Evolutionary conservation across 2,113 vertebrate species (phyloP).

Genomic region (Reinhardtius hippoglossoides): DNA sequence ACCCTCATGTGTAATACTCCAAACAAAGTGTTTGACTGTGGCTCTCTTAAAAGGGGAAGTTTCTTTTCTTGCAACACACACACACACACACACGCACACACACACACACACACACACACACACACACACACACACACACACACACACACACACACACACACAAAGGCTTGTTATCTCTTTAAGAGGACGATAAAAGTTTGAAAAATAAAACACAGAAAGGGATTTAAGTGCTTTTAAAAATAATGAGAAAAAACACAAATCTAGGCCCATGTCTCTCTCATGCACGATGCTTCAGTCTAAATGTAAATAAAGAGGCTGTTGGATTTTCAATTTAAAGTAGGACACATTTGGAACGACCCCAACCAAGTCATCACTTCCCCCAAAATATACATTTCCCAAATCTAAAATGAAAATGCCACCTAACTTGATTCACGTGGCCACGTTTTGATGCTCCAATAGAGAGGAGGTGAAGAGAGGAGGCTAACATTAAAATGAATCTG

Average conservation of each 20-base stretch:
- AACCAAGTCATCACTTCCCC: background rate
- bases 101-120: constrained; percentile 13
- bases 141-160: background rate
- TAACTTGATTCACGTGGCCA: background rate
- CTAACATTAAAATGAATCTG: constrained; percentile 41
- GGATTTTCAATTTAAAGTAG: constrained; percentile 6
- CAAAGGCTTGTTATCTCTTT: constrained; percentile 9
- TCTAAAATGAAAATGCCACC: background rate
- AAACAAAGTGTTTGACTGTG: constrained; percentile 39
- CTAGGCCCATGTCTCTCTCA: background rate
- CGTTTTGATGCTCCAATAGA: background rate
- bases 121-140: constrained; percentile 8
- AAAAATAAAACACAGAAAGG: constrained; percentile 8
- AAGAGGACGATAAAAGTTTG: constrained; percentile 4
- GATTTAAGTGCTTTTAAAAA: background rate
- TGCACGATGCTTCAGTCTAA: background rate
- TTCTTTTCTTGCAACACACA: constrained; percentile 4
- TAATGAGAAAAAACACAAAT: background rate
- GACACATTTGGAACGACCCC: background rate
- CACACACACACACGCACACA: too few relatives aligned
- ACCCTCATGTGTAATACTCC: constrained; percentile 3
- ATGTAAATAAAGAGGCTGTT: constrained; percentile 17
- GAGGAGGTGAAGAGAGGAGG: constrained; percentile 13
- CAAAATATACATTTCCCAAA: background rate
- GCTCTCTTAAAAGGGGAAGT: constrained; percentile 1